These are phyloP conservation scores for Creontiades dilutus DNA, from an alignment of 2,888 invertebrate genomes.

Conservation along the genomic window DNA sequence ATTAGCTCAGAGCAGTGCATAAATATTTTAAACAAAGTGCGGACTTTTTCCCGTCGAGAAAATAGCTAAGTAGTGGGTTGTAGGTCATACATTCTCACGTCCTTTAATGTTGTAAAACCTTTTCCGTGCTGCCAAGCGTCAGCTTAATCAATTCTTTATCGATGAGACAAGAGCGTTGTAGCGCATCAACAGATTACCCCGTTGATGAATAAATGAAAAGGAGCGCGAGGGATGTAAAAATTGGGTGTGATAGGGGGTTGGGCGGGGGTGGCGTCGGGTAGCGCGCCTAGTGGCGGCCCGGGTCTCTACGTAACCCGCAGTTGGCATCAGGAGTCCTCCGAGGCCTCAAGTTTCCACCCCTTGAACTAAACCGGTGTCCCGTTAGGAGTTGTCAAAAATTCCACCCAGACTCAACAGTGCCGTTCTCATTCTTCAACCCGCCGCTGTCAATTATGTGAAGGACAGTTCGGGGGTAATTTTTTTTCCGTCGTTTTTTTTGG, in stretches of 20 bases:
- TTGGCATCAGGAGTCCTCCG: slow-evolving; percentile 50
- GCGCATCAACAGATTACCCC: slow-evolving; percentile 59
- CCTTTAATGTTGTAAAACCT: slow-evolving; percentile 42
- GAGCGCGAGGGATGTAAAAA: slow-evolving; percentile 9
- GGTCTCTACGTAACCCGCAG: slow-evolving; percentile 62
- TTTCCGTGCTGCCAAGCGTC: slow-evolving; percentile 33
- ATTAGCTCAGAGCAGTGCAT: background rate
- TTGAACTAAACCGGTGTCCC: background rate
- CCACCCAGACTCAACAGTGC: slow-evolving; percentile 32
- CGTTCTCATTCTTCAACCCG: background rate
- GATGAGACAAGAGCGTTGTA: slow-evolving; percentile 57
- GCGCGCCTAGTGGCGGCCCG: slow-evolving; percentile 63
- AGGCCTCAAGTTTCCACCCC: background rate
- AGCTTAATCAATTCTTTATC: slow-evolving; percentile 59
- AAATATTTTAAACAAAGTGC: background rate
- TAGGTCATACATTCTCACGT: slow-evolving; percentile 17
- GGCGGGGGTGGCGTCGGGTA: background rate
- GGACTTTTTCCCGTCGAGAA: background rate
- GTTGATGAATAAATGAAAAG: slow-evolving; percentile 60
- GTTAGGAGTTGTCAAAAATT: slow-evolving; percentile 37
- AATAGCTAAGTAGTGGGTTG: slow-evolving; percentile 21
- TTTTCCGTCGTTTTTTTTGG: background rate
- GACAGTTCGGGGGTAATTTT: background rate
- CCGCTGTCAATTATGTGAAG: slow-evolving; percentile 8
- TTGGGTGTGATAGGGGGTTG: background rate